Evolutionary conservation across 2,113 vertebrate species (phyloP).

Genomic region (Indicator maculatus): DNA sequence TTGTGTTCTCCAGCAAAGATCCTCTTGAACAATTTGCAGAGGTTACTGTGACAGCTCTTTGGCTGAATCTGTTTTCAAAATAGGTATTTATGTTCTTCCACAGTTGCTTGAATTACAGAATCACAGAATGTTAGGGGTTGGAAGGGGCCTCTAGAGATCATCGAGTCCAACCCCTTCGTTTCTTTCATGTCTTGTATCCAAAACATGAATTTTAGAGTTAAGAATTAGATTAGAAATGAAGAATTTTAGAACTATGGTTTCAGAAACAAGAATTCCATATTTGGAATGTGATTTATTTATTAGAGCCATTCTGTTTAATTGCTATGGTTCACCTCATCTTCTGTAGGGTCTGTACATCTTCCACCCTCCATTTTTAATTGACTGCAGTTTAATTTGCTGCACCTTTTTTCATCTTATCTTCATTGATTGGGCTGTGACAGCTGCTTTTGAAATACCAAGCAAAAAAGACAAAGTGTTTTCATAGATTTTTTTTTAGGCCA

Average conservation of each 20-base stretch:
- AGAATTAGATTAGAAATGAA: neutral
- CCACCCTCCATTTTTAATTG: neutral
- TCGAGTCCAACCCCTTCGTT: neutral
- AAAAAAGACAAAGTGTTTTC: neutral
- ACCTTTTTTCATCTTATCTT: neutral
- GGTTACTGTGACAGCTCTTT: slow-evolving; percentile 33
- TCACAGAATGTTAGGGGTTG: no score
- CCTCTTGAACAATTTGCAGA: slow-evolving; percentile 29
- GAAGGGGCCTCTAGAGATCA: no score
- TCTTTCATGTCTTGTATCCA: neutral
- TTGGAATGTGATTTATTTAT: slow-evolving; percentile 21
- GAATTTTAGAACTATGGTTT: no score
- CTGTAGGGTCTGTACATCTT: neutral
- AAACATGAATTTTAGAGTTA: neutral
- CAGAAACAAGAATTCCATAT: neutral
- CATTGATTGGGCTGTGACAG: neutral
- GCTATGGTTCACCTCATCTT: slow-evolving; percentile 27
- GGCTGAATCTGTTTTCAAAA: slow-evolving; percentile 8
- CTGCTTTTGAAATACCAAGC: neutral
- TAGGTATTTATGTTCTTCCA: neutral
- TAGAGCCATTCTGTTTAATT: neutral
- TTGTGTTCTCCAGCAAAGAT: neutral
- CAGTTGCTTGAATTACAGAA: neutral
- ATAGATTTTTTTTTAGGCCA: neutral
- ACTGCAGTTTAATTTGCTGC: neutral